phyloP scores from a whole-genome alignment of 2,113 vertebrate genomes.

The Ellobius talpinus region DNA sequence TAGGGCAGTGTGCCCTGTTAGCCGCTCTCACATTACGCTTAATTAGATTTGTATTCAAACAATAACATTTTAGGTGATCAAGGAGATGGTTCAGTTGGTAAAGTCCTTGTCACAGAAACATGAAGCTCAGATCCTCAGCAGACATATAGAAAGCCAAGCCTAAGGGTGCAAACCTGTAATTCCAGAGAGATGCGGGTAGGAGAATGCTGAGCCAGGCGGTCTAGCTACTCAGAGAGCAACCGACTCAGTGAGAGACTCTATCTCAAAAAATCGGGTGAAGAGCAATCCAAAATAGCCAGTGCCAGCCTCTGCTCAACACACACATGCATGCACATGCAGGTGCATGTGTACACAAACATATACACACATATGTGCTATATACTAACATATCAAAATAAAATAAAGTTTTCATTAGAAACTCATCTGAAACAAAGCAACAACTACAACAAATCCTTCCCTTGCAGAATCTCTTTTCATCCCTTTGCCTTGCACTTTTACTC shows the following conservation, averaged over 20 bases:
- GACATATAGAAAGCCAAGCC: neutral
- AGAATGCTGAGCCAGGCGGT: neutral
- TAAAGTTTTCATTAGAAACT: constrained; percentile 1
- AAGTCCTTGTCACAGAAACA: neutral
- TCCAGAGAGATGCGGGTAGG: neutral
- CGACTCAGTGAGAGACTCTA: neutral
- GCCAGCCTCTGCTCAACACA: neutral
- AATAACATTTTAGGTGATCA: neutral
- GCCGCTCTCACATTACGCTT: neutral
- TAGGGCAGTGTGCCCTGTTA: neutral
- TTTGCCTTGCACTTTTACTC: neutral
- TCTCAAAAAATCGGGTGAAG: neutral
- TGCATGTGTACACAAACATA: neutral
- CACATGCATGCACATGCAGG: neutral
- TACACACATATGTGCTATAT: neutral
- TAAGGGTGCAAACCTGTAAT: neutral
- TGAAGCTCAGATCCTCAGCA: neutral
- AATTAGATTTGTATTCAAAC: constrained; percentile 34
- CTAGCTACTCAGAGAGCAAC: neutral
- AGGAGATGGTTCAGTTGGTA: neutral
- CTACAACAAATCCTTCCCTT: neutral
- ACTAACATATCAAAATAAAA: neutral
- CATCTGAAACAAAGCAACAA: constrained; percentile 20
- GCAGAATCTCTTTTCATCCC: neutral
- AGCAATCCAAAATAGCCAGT: neutral